These are phyloP conservation scores for Myopa tessellatipennis DNA, from an alignment of 2,888 invertebrate genomes.

Conservation along the genomic window DNA sequence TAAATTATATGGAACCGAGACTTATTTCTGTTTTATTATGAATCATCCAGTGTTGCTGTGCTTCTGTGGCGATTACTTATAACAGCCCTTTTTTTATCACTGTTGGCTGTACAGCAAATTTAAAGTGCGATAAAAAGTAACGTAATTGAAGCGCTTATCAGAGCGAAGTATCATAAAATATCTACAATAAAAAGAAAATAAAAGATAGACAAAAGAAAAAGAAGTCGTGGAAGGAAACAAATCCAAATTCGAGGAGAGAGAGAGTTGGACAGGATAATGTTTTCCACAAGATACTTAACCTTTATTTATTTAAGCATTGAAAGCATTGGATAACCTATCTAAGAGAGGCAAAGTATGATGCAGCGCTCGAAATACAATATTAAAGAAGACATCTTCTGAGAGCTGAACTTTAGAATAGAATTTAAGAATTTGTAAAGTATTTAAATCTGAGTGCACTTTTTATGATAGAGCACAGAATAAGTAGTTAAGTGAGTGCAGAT, in stretches of 20 bases:
- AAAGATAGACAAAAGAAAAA: not conserved
- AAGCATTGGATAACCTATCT: not conserved
- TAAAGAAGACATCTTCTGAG: no score
- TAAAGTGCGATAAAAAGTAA: conserved; percentile 4
- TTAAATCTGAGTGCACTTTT: no score
- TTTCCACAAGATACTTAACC: conserved; percentile 5
- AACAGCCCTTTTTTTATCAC: not conserved
- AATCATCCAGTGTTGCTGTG: not conserved
- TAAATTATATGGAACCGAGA: no score
- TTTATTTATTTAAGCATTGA: conserved; percentile 5
- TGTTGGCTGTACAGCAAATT: not conserved
- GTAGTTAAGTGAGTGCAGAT: no score
- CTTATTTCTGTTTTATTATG: not conserved
- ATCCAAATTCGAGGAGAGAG: not conserved
- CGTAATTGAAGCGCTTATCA: conserved; percentile 14
- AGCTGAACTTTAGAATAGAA: no score
- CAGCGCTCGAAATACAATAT: no score
- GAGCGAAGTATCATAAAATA: conserved; percentile 22
- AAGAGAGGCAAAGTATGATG: no score
- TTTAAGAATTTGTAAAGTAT: no score
- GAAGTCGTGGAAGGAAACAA: not conserved
- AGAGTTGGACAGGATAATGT: not conserved
- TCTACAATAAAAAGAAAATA: not conserved
- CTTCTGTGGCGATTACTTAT: not conserved
- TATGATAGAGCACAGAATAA: no score